Base-by-base conservation (phyloP, 1,140 invertebrate species). In the Diorhabda sublineata region DNA sequence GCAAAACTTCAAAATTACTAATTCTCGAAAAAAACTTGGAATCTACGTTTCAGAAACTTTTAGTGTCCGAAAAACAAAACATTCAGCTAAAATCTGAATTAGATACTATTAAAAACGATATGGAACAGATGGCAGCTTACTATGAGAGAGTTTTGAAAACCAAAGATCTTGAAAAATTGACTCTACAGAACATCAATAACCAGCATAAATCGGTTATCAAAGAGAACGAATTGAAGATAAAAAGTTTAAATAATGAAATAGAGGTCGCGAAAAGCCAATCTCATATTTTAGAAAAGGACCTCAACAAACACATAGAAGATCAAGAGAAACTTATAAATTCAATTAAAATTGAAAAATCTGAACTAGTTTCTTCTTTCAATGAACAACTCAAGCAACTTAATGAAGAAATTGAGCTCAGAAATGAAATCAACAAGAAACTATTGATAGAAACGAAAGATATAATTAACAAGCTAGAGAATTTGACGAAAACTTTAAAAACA, bases 391-490 rank as follows among this genome's bases (percentile, higher is more conserved):
- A 73, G 59, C 71, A 76, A 69, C 59, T 80, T 11, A 69, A 77
- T 66, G 45, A 67, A 41, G 75, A 79, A 66, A 56, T 80, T 7
- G 59, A 74, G 41, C 67, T 65, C 0, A 78, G 80, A 68, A 74
- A 74, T 5, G 73, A 79, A 71, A 66, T 80, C 42, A 77, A 77
- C 69, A 70, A 76, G 26, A 78, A 78, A 80, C 83, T 74, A 84
- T 82, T 74, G 77, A 80, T 68, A 6, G 83, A 72, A 64, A 77
- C 69, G 45, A 76, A 67, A 80, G 81, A 71, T 58, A 80, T 71
- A 71, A 75, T 81, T 44, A 57, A 73, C 6, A 76, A 76, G 5
- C 79, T 81, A 64, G 82, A 82, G 75, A 81, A 82, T 75, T 75
- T 77, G 66, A 75, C 78, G 61, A 78, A 78, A 67, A 76, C 80